phyloP scores from a whole-genome alignment of 1,140 invertebrate genomes.

The Archivesica marissinica region DNA sequence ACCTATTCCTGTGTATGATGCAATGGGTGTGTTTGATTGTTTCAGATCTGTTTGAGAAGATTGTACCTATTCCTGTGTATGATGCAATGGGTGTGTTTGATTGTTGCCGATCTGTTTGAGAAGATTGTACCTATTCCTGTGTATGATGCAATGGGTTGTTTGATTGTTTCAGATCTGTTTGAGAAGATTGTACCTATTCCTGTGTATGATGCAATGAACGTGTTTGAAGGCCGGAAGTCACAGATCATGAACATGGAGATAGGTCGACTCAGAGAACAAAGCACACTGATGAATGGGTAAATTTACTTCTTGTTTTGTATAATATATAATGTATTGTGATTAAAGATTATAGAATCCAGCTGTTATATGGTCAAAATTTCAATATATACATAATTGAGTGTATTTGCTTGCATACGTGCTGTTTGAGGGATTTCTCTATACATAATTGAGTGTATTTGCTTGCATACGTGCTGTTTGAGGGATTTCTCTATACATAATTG shows the following conservation, averaged over 20 bases:
- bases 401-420: no score
- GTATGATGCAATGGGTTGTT: conserved; percentile 91
- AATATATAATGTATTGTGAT: no score
- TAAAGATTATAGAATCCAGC: no score
- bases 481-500: no score
- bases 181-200: conserved; percentile 93
- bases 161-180: conserved; percentile 91
- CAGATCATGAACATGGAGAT: conserved; percentile 90
- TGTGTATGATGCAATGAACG: conserved; percentile 94
- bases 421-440: no score
- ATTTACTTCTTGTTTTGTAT: no score
- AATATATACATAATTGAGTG: no score
- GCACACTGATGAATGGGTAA: conserved; percentile 94
- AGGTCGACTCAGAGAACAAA: conserved; percentile 93
- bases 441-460: no score
- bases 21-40: conserved; percentile 91
- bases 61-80: conserved; percentile 95
- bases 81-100: conserved; percentile 93
- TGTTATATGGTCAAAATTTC: no score
- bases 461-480: no score
- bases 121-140: conserved; percentile 94
- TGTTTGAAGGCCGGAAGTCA: conserved; percentile 92
- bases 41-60: conserved; percentile 93
- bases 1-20: conserved; percentile 95
- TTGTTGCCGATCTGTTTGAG: conserved; percentile 93